Conservation (phyloP, 64 coral and sea anemone genomes). For the Montipora efflorescens region DNA sequence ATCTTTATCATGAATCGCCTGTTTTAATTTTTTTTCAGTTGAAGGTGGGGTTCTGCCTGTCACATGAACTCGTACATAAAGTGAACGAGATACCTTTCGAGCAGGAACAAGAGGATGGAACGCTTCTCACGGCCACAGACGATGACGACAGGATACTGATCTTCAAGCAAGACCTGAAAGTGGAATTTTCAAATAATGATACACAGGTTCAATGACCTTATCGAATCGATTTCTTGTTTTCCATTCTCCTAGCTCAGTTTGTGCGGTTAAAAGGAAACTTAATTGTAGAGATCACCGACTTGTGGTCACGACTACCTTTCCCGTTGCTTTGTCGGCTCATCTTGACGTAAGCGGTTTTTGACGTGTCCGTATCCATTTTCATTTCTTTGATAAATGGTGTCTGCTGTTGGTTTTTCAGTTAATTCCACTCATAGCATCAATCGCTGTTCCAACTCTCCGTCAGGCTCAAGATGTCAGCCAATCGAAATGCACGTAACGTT, state of each 20-base stretch:
- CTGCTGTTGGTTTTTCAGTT: slow-evolving; percentile 29
- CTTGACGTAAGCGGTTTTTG: background rate
- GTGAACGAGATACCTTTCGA: slow-evolving; percentile 54
- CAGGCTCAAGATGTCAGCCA: slow-evolving; percentile 74
- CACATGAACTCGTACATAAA: slow-evolving; percentile 68
- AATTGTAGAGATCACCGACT: too few species aligned
- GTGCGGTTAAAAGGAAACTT: too few species aligned
- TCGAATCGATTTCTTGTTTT: background rate
- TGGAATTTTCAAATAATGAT: slow-evolving; percentile 91
- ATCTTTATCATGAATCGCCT: background rate
- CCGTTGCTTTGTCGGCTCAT: too few species aligned
- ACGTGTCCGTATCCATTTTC: background rate
- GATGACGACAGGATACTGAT: slow-evolving; percentile 76
- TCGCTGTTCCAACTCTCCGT: slow-evolving; percentile 80
- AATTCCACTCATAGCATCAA: slow-evolving; percentile 76
- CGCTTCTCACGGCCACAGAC: slow-evolving; percentile 23
- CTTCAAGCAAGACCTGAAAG: slow-evolving; percentile 76
- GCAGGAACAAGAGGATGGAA: slow-evolving; percentile 61
- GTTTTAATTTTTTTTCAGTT: slow-evolving; percentile 44
- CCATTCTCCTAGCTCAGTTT: background rate
- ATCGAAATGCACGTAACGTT: slow-evolving; percentile 79
- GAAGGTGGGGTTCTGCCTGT: slow-evolving; percentile 85
- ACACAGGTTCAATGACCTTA: slow-evolving; percentile 70
- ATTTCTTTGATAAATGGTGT: background rate
- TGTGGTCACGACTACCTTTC: too few species aligned